These are phyloP conservation scores for Diachrysia chrysitis DNA, from an alignment of 2,888 invertebrate species.

Conservation along the genomic window DNA sequence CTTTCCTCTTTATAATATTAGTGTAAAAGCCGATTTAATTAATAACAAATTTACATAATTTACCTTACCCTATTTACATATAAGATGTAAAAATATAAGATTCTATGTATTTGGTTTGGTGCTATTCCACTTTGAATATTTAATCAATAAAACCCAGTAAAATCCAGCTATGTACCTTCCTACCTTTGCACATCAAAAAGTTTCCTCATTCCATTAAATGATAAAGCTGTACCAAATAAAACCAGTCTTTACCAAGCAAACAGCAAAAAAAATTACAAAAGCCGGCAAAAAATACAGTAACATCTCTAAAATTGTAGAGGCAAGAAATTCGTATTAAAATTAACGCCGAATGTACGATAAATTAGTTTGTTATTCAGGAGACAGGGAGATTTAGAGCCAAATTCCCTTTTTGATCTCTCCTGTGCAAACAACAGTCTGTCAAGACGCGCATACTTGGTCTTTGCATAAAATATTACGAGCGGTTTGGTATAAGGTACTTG, in stretches of 20 bases:
- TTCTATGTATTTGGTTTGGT: constrained; percentile 5
- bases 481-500: constrained; percentile 31
- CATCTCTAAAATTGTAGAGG: constrained; percentile 33
- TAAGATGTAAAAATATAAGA: too few species aligned
- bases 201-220: constrained; percentile 16
- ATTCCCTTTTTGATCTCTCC: constrained; percentile 87
- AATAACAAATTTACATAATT: too few species aligned
- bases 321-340: constrained; percentile 73
- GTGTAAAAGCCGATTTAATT: too few species aligned
- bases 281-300: constrained; percentile 21
- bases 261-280: constrained; percentile 8
- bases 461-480: constrained; percentile 85
- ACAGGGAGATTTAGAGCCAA: constrained; percentile 84
- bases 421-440: constrained; percentile 83
- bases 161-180: constrained; percentile 20
- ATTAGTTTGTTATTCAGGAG: constrained; percentile 85
- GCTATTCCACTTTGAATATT: constrained; percentile 27
- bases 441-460: constrained; percentile 76
- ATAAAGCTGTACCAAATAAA: constrained; percentile 16
- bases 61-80: too few species aligned
- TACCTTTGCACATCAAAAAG: constrained; percentile 21
- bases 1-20: too few species aligned
- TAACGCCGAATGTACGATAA: constrained; percentile 72
- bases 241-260: constrained; percentile 16
- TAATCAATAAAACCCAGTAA: constrained; percentile 21